Evolutionary conservation across 2,888 invertebrate genomes (phyloP), one percentile per base, ranked within the genome.

Genomic region (Exephanes ischioxanthus): DNA sequence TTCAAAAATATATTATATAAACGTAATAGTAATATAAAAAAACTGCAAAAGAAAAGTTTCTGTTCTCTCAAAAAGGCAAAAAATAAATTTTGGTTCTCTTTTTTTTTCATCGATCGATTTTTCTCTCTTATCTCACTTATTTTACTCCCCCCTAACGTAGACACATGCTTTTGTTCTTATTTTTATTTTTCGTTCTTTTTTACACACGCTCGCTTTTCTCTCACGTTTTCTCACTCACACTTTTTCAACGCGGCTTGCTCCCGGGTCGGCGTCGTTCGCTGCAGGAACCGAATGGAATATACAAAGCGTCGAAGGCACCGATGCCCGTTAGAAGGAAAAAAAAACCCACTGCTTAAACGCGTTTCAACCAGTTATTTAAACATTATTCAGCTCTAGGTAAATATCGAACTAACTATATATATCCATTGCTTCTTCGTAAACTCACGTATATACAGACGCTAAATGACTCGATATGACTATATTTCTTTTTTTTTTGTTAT

Each of bases 391-490:
- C 67, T 72, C 77, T 41, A 80, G 71, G 71, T 72, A 75, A 84
- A 80, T 84, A 76, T 71, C 80, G 61, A 75, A 67, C 71, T 70
- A 68, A 79, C 72, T 77, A 66, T 66, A 76, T 76, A 76, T 76
- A 77, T 80, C 63, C 81, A 85, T 78, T 70, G 78, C 72, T 82
- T 86, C 77, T 71, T 51, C 53, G 66, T 81, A 73, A 86, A 80
- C 81, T 86, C 83, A 83, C 67, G 72, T 93, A 93, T 94, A 75
- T 93, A 94, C 93, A 93, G 90, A 92, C 90, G 90, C 89, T 92
- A 92, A 91, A 91, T 94, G 94, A 94, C 94, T 94, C 92, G 94
- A 93, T 93, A 91, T 94, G 94, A 94, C 94, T 94, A 94, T 92
- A 90, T 92, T 89, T 89, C 73, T 80, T 73, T 91, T 87, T 88